Evolutionary conservation across 2,113 vertebrate species (phyloP).

Genomic region (Passerina amoena): DNA sequence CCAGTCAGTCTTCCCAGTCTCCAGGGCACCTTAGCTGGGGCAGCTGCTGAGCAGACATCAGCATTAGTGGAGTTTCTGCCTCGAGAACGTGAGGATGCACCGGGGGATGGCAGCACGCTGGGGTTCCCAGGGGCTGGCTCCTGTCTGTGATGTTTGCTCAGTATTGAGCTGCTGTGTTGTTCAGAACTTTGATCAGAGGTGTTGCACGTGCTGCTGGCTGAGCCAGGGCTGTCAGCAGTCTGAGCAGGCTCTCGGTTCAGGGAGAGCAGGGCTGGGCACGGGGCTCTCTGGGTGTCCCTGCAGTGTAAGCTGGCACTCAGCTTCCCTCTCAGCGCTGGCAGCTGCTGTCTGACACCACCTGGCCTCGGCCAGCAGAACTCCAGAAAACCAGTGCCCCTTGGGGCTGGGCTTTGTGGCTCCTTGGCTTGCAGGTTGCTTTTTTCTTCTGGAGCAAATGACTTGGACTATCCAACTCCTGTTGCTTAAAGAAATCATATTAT

Average conservation of each 20-base stretch:
- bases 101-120: not conserved
- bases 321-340: not conserved
- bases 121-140: not conserved
- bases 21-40: not conserved
- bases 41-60: not conserved
- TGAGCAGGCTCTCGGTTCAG: accelerated
- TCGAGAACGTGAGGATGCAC: accelerated
- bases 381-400: not conserved
- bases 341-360: not conserved
- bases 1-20: no score
- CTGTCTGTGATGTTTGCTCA: accelerated
- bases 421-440: not conserved
- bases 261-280: not conserved
- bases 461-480: not conserved
- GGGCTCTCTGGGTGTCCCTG: accelerated
- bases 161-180: accelerated
- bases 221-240: accelerated
- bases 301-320: not conserved
- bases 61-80: accelerated
- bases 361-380: not conserved
- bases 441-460: not conserved
- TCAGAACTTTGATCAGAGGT: not conserved
- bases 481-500: not conserved
- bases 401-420: not conserved
- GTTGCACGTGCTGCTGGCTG: not conserved